Percentiles rank a stretch among this genome's conserved stretches.
These are phyloP conservation scores for Petrocephalus schoutedeni DNA, from an alignment of 2,797 vertebrate genomes.

Conservation along the genomic window DNA sequence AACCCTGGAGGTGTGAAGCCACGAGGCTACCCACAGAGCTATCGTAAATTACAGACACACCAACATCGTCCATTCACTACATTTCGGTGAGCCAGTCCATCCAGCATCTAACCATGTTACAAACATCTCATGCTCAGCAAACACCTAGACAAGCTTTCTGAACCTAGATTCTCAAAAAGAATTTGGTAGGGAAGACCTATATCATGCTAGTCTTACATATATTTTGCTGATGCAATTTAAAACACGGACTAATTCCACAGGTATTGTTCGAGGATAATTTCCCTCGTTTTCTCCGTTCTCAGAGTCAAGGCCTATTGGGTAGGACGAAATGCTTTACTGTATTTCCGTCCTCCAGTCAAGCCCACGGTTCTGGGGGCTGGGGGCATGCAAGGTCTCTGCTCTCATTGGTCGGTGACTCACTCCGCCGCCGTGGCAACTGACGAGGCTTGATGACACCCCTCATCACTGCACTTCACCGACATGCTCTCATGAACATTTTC, in stretches of 20 bases:
- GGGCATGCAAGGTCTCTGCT: not conserved
- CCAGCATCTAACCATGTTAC: not conserved
- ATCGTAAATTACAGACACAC: not conserved
- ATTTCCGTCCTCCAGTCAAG: not conserved
- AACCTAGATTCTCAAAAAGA: not conserved
- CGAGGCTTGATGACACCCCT: not conserved
- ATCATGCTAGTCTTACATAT: not conserved
- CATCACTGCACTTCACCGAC: not conserved
- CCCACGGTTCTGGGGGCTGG: not conserved
- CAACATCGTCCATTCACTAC: not conserved
- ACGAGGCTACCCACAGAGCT: not conserved
- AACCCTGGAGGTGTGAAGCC: not conserved
- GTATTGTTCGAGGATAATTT: not conserved
- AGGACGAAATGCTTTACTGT: not conserved
- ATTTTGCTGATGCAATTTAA: not conserved
- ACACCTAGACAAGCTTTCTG: not conserved
- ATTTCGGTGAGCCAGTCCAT: not conserved
- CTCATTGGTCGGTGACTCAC: conserved; percentile 10
- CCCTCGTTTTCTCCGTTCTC: not conserved
- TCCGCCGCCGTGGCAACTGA: not conserved
- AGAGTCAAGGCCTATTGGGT: not conserved
- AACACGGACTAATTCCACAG: not conserved
- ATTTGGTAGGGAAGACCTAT: not conserved
- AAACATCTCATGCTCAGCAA: not conserved
- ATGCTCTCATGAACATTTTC: not conserved